phyloP scores from a whole-genome alignment of 2,797 vertebrate genomes.

The Lacerta agilis region DNA sequence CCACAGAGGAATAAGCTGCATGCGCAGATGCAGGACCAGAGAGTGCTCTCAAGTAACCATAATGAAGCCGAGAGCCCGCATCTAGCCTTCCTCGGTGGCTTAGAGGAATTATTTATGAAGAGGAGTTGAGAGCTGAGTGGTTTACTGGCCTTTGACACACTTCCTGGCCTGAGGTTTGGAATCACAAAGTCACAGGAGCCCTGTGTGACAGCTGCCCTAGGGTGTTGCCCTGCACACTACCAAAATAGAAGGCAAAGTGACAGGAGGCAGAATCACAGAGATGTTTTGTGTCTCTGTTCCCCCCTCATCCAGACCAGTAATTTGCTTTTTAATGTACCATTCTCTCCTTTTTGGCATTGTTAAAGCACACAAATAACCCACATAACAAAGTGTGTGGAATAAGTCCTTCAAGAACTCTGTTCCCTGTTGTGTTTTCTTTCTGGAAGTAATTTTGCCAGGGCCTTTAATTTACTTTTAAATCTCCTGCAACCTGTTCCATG shows the following conservation, averaged over 20 bases:
- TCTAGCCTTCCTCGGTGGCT: conserved; percentile 60
- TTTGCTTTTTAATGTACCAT: conserved; percentile 55
- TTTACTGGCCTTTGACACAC: conserved; percentile 69
- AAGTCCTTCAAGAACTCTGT: conserved; percentile 43
- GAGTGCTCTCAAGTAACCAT: conserved; percentile 69
- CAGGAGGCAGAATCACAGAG: conserved; percentile 32
- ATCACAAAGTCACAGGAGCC: conserved; percentile 52
- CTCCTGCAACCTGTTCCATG: conserved; percentile 61
- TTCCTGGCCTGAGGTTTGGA: conserved; percentile 64
- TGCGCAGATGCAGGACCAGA: conserved; percentile 55
- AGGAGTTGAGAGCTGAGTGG: conserved; percentile 61
- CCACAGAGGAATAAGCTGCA: conserved; percentile 68
- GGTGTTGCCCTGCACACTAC: conserved; percentile 43
- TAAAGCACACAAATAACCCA: conserved; percentile 59
- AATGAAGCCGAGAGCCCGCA: conserved; percentile 70
- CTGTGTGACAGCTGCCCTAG: conserved; percentile 43
- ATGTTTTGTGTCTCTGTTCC: not conserved
- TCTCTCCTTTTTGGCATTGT: conserved; percentile 40
- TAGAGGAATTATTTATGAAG: conserved; percentile 78
- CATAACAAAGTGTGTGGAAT: conserved; percentile 47
- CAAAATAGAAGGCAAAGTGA: conserved; percentile 14
- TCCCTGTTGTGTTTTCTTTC: conserved; percentile 50
- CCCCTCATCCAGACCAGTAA: conserved; percentile 28
- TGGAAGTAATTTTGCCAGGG: conserved; percentile 56
- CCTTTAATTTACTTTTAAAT: conserved; percentile 69